phyloP scores from a whole-genome alignment of 2,888 invertebrate genomes.

The Caenorhabditis angaria region DNA sequence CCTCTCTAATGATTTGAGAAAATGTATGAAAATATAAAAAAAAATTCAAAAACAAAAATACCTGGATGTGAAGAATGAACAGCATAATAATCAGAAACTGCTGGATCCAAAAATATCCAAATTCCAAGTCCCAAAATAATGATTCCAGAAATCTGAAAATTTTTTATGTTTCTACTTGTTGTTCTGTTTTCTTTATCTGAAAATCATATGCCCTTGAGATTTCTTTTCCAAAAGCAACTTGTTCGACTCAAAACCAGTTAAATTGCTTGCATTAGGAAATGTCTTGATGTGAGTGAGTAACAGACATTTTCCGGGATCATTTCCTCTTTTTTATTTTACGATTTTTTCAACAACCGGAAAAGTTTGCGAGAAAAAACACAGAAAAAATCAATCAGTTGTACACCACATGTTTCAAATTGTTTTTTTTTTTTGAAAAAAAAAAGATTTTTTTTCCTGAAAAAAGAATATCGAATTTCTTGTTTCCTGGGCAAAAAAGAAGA shows the following conservation, averaged over 20 bases:
- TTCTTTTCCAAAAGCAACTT: neutral
- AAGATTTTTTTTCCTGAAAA: neutral
- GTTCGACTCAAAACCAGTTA: neutral
- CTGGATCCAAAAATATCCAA: constrained; percentile 82
- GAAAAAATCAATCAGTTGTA: too few species aligned
- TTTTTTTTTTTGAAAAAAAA: neutral
- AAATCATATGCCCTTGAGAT: neutral
- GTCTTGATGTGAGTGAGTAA: neutral
- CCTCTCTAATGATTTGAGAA: neutral
- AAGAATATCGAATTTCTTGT: neutral
- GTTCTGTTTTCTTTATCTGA: neutral
- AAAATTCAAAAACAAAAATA: neutral
- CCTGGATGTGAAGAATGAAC: constrained; percentile 72
- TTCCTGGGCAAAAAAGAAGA: neutral
- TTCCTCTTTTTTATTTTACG: neutral
- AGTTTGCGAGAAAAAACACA: neutral
- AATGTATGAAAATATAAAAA: neutral
- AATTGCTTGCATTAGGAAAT: neutral
- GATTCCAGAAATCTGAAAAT: constrained; percentile 80
- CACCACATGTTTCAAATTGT: constrained; percentile 2
- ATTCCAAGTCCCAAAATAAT: constrained; percentile 80
- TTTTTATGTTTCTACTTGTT: neutral
- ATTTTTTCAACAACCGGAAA: too few species aligned
- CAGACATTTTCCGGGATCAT: neutral
- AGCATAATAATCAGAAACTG: constrained; percentile 80